Evolutionary conservation across 2,888 invertebrate species (phyloP).

Genomic region (Sesia apiformis): DNA sequence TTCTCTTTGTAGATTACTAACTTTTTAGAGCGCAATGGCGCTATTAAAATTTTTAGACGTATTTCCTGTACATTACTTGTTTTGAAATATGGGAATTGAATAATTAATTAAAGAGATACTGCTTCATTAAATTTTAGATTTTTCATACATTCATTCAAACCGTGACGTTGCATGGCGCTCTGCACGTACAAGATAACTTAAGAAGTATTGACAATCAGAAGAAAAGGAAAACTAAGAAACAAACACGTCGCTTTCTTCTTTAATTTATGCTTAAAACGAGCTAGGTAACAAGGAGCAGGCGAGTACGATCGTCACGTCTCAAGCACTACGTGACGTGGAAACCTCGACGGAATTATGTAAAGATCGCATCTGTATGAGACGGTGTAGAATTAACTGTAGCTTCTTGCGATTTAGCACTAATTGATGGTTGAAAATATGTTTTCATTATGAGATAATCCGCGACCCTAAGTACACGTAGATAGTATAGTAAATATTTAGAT

Average conservation of each 20-base stretch:
- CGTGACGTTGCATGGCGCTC: no score
- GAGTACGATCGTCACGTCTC: slow-evolving; percentile 41
- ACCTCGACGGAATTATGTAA: slow-evolving; percentile 34
- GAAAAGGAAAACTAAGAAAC: slow-evolving; percentile 4
- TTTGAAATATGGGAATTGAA: no score
- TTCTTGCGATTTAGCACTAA: slow-evolving; percentile 4
- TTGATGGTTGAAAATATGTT: slow-evolving; percentile 2
- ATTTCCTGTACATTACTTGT: no score
- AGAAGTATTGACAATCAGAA: neutral
- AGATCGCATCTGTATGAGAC: slow-evolving; percentile 23
- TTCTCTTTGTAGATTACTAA: no score
- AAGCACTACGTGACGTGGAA: slow-evolving; percentile 34
- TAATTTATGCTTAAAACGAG: slow-evolving; percentile 6
- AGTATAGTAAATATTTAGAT: no score
- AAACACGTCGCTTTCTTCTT: slow-evolving; percentile 2
- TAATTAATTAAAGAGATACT: no score
- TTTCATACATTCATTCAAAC: no score
- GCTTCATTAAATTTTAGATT: no score
- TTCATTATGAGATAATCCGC: neutral
- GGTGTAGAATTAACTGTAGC: neutral
- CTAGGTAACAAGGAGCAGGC: slow-evolving; percentile 19
- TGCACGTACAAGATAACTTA: neutral
- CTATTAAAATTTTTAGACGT: no score
- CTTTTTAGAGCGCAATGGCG: no score
- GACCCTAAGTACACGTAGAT: neutral